Evolutionary conservation across 1,140 invertebrate genomes (phyloP).

Genomic region (Drosophila cardini): DNA sequence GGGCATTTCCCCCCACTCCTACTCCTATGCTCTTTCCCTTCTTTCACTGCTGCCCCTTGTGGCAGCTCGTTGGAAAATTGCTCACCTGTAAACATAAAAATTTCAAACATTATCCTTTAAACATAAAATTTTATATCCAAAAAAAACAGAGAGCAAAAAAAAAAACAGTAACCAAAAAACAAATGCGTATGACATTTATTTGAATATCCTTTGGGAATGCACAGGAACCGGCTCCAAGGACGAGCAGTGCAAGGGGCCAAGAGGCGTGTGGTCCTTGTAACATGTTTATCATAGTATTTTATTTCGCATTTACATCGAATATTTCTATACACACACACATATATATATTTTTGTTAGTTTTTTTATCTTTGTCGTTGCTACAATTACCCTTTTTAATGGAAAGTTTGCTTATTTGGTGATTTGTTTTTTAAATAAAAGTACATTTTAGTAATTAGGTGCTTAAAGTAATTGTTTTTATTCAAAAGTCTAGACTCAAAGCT

Average conservation of each 20-base stretch:
- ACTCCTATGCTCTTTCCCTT: neutral
- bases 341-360: conserved; percentile 11
- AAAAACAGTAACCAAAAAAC: conserved; percentile 68
- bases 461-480: no score
- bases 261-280: conserved; percentile 40
- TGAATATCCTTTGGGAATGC: conserved; percentile 78
- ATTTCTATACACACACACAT: neutral
- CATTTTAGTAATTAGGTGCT: no score
- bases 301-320: conserved; percentile 60
- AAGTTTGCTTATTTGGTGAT: neutral
- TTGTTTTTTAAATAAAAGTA: no score
- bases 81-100: conserved; percentile 82
- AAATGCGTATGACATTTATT: conserved; percentile 83
- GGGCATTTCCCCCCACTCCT: neutral
- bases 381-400: conserved; percentile 32
- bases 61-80: conserved; percentile 70
- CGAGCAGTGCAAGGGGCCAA: conserved; percentile 30
- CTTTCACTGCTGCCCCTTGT: conserved; percentile 3
- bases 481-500: no score
- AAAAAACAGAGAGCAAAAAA: conserved; percentile 23
- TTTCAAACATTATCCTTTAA: conserved; percentile 83
- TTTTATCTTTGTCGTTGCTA: neutral
- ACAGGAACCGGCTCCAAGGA: conserved; percentile 23
- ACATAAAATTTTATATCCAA: conserved; percentile 80
- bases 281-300: conserved; percentile 82